Evolutionary conservation across 30 jellyfish, hydroid and myxozoan species (phyloP).

Genomic region (Hydractinia echinata): DNA sequence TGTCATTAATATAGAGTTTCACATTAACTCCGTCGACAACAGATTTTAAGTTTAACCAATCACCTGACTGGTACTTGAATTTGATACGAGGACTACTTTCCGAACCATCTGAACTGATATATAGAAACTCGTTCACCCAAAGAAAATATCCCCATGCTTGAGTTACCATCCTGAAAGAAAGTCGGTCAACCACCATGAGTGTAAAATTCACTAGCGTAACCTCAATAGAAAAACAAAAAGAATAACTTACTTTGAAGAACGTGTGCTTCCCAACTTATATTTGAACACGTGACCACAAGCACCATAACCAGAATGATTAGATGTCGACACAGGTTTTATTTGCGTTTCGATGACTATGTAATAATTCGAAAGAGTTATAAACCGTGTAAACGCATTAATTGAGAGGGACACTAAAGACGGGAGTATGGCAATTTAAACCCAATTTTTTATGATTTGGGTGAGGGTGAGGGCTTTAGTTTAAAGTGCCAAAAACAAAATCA

Average conservation of each 20-base stretch:
- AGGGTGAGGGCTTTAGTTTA: no score
- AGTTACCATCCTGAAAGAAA: slow-evolving; percentile 40
- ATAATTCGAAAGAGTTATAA: not conserved
- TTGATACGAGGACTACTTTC: slow-evolving; percentile 53
- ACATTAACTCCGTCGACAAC: slow-evolving; percentile 67
- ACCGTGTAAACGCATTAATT: no score
- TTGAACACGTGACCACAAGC: slow-evolving; percentile 88
- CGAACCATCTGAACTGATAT: slow-evolving; percentile 58
- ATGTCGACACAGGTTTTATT: slow-evolving; percentile 46
- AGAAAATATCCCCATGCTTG: slow-evolving; percentile 90
- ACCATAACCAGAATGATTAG: slow-evolving; percentile 72
- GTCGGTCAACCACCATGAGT: no score
- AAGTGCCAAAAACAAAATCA: no score
- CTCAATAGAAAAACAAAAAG: not conserved
- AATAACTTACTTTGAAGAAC: slow-evolving; percentile 41
- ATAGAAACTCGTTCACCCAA: slow-evolving; percentile 74
- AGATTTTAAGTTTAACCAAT: slow-evolving; percentile 57
- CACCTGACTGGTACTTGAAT: slow-evolving; percentile 54
- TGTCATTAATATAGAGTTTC: slow-evolving; percentile 59
- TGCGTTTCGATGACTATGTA: slow-evolving; percentile 62
- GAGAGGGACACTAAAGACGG: no score
- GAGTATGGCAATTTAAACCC: no score
- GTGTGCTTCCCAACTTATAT: slow-evolving; percentile 68
- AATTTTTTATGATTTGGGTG: no score
- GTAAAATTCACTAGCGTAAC: not conserved